Conservation (phyloP, 2,113 vertebrate genomes). For the Pteronura brasiliensis region DNA sequence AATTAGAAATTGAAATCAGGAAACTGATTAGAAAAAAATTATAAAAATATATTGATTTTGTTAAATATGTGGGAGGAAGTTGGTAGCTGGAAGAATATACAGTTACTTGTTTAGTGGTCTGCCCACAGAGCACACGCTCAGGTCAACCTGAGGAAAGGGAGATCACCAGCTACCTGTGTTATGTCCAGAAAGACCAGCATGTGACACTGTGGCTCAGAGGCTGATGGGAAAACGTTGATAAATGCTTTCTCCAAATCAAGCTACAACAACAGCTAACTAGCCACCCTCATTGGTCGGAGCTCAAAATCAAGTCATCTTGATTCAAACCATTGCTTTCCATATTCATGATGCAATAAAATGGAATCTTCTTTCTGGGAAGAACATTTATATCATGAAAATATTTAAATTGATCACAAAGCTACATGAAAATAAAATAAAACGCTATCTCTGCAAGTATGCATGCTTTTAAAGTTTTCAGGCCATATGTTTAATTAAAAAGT, state of each 20-base stretch:
- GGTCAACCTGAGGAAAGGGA: neutral
- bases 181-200: neutral
- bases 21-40: conserved; percentile 30
- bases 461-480: neutral
- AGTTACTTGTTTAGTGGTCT: neutral
- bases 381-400: neutral
- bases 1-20: conserved; percentile 58
- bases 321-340: neutral
- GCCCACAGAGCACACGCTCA: rapidly evolving
- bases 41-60: conserved; percentile 4
- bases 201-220: neutral
- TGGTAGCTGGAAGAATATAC: neutral
- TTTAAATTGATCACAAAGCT: neutral
- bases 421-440: neutral
- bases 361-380: neutral
- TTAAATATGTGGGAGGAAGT: neutral
- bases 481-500: neutral
- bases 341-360: neutral
- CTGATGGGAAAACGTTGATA: neutral
- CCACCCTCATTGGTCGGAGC: neutral
- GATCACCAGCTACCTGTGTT: neutral
- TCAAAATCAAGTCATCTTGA: neutral
- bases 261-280: neutral
- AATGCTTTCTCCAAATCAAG: neutral
- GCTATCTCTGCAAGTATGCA: neutral